Evolutionary conservation across 2,888 invertebrate species (phyloP), one percentile per base, ranked within the genome.

Genomic region (Nudaria mundana): DNA sequence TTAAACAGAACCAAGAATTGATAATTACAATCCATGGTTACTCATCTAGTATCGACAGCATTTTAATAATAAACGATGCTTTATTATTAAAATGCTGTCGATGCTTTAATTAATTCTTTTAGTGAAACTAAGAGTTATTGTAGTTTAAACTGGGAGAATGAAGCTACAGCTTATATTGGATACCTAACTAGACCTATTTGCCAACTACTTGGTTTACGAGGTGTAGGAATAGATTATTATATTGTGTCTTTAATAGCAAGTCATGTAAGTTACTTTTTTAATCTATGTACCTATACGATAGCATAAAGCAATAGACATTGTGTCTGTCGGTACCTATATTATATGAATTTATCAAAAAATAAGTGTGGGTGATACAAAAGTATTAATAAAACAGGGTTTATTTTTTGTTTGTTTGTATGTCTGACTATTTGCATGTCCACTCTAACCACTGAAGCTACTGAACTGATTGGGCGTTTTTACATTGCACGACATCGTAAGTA

Each of bases 181-280:
- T 7, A 5, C 8, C 6, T 33, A 24, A 6, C 16, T n/a, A 6
- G 4, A 8, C 24, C 33, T 2, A 24, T 33, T 7, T 11, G 11
- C 1, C 4, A 33, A 8, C 15, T 16, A 0, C 3, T 33, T 1
- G 33, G 24, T 2, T 2, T 24, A 8, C 0, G 0, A 6, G 3
- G 10, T 16, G 22, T 32, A 7, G 32, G 32, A n/a, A 15, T 32
- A 14, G 23, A 32, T 15, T 32, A 32, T 23, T 32, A 23, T 2
- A 1, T 10, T 7, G 32, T 32, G n/a, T 32, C 32, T 10, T 10
- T 32, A 10, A 15, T 32, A 32, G 32, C 15, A 23, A 23, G 7
- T 15, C 1, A 6, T 8, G 32, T 32, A 14, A 32, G 32, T 23
- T 5, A 23, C 7, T 8, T 15, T 10, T 15, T 14, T 2, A n/a